Percentiles rank a stretch among this genome's conserved stretches.
Evolutionary conservation across 2,797 vertebrate genomes (phyloP).

Genomic region (Alectoris magna): DNA sequence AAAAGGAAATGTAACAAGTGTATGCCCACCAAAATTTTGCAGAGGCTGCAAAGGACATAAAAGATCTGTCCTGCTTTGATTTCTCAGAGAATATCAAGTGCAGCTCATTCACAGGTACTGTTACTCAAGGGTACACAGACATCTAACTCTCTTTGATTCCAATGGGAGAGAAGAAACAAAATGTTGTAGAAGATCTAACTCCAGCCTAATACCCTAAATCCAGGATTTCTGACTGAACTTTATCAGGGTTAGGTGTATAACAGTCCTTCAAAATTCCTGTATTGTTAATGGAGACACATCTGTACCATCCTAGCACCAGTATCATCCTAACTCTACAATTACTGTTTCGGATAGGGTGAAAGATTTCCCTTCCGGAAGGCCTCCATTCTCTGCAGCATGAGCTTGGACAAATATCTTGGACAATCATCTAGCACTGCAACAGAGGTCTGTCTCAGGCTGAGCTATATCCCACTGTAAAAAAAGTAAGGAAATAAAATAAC

Average conservation of each 20-base stretch:
- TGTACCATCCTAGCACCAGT: neutral
- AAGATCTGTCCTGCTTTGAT: neutral
- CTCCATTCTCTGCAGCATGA: neutral
- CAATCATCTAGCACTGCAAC: neutral
- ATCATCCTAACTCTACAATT: neutral
- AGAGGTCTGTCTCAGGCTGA: neutral
- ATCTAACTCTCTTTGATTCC: neutral
- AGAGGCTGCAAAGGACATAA: neutral
- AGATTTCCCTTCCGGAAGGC: neutral
- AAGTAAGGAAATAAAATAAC: neutral
- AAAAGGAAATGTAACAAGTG: neutral
- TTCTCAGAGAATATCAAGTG: neutral
- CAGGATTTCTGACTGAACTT: neutral
- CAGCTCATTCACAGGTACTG: neutral
- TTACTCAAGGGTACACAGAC: neutral
- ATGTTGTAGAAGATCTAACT: neutral
- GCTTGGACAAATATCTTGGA: neutral
- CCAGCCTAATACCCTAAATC: neutral
- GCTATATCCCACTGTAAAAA: neutral
- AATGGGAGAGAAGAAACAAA: neutral
- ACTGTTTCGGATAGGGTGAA: neutral
- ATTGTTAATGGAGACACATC: neutral
- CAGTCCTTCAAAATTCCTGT: neutral
- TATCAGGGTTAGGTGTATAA: neutral
- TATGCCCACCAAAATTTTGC: neutral